Evolutionary conservation across 2,888 invertebrate species (phyloP).

Genomic region (Papilio demoleus): DNA sequence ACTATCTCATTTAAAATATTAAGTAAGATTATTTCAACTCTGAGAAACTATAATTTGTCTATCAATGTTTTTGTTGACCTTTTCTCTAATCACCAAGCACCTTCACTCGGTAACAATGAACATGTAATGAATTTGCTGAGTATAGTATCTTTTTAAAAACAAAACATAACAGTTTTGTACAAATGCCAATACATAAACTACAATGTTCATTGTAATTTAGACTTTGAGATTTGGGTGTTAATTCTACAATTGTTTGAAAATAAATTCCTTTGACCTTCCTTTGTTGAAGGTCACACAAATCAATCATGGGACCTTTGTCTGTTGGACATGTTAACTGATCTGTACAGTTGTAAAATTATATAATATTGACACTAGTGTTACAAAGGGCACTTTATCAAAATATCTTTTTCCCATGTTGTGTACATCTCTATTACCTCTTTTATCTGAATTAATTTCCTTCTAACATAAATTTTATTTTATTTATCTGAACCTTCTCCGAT

Average conservation of each 20-base stretch:
- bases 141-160: slow-evolving; percentile 23
- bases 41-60: no score
- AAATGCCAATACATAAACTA: slow-evolving; percentile 26
- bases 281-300: neutral
- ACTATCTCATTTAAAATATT: no score
- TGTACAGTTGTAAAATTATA: neutral
- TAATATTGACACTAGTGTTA: slow-evolving; percentile 8
- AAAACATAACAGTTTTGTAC: slow-evolving; percentile 27
- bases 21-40: no score
- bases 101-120: no score
- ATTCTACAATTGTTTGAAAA: slow-evolving; percentile 16
- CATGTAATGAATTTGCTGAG: no score
- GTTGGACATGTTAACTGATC: neutral
- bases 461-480: neutral
- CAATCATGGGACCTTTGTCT: slow-evolving; percentile 10
- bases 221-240: neutral
- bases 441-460: neutral
- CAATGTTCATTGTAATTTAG: slow-evolving; percentile 22
- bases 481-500: no score
- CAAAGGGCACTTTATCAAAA: neutral
- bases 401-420: neutral
- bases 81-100: no score
- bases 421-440: neutral
- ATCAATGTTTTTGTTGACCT: no score
- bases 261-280: neutral